These are phyloP conservation scores for Melinaea menophilus DNA, from an alignment of 2,888 invertebrate genomes.

Conservation along the genomic window DNA sequence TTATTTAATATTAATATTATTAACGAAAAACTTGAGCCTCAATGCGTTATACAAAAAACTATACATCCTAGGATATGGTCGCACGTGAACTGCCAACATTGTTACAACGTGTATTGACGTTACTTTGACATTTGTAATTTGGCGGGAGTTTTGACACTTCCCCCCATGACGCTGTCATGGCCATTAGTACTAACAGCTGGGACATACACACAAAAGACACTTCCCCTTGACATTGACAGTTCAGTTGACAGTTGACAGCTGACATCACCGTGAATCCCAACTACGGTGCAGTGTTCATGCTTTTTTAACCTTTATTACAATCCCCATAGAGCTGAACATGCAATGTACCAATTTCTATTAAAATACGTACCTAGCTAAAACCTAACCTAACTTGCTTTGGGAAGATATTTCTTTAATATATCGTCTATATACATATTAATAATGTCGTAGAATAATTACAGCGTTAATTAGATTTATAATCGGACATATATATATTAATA, in stretches of 20 bases:
- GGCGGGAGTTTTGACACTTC: background rate
- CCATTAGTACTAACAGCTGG: too few relatives aligned
- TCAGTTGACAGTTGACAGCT: conserved; percentile 19
- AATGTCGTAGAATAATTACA: background rate
- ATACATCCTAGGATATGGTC: too few relatives aligned
- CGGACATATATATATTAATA: background rate
- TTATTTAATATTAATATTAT: too few relatives aligned
- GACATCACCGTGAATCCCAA: conserved; percentile 40
- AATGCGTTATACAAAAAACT: background rate
- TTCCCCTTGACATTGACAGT: background rate
- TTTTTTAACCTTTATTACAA: conserved; percentile 31
- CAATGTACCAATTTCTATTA: conserved; percentile 29
- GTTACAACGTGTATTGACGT: too few relatives aligned
- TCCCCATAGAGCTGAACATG: conserved; percentile 31
- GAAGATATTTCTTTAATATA: conserved; percentile 14
- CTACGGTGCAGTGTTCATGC: conserved; percentile 50
- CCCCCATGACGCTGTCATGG: too few relatives aligned
- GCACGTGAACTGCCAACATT: too few relatives aligned
- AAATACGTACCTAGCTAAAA: conserved; percentile 18
- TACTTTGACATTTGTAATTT: background rate
- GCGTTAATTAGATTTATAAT: background rate
- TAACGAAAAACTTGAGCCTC: conserved; percentile 1
- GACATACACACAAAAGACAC: too few relatives aligned
- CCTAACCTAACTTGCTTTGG: conserved; percentile 8
- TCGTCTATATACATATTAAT: conserved; percentile 9